Base-by-base conservation (phyloP, 2,888 invertebrate species). In the Eledone cirrhosa region DNA sequence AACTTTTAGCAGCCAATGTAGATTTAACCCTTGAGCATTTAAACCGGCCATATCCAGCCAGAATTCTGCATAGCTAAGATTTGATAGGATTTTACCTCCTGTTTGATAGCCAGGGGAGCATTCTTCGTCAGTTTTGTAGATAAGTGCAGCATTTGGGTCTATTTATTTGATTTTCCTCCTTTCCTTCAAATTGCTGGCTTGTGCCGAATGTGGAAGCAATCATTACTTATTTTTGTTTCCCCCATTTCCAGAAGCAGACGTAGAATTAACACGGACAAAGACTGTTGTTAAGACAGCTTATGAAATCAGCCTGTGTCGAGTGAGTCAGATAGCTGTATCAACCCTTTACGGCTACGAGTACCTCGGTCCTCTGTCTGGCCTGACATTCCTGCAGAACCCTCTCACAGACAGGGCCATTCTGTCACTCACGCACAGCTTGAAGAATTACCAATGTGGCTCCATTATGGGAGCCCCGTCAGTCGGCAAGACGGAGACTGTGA, bases 291-390 rank as follows among this genome's bases (percentile, higher is more conserved):
- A 87, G 11, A 87, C 87, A 33, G 88, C 86, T 80, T 88, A 88
- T 84, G 87, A 89, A 83, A 89, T 89, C 81, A 88, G 89, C 72
- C 83, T 84, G 29, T 89, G 89, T 80, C 82, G 83, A 47, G 81
- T 89, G n/a, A 87, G 88, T 72, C 89, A 90, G 82, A 85, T 90
- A 77, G 86, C 87, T 33, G 84, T 85, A 78, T 84, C 82, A 13
- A 88, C 88, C 80, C 82, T 80, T 65, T 90, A 90, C 81, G 89
- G 90, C 81, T 87, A 88, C 65, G 90, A 90, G 80, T 89, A 89
- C 81, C 81, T 88, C 47, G 89, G 89, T 0, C 88, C 89, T 8
- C 78, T 81, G 24, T 77, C 80, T 19, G 82, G 87, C 65, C 84
- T 89, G 7, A 87, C 88, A 4, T 78, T 89, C 33, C 13, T 72